Conservation (phyloP, 2,888 invertebrate genomes). For the Cistogaster globosa region DNA sequence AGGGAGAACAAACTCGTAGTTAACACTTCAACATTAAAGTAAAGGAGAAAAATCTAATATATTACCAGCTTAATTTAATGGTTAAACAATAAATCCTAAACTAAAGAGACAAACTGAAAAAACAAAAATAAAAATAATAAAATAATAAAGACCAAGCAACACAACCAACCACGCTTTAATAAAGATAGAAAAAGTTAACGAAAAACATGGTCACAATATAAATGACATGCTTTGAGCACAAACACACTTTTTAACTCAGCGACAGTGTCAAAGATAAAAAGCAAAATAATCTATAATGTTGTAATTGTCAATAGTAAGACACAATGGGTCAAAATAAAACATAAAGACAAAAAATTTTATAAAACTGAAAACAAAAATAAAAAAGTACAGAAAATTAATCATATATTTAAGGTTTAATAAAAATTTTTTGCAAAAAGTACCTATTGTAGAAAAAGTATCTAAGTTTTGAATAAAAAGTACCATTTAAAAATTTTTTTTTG, state of each 20-base stretch:
- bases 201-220: conserved; percentile 45
- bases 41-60: conserved; percentile 14
- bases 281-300: conserved; percentile 34
- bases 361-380: neutral
- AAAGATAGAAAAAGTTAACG: neutral
- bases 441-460: neutral
- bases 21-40: conserved; percentile 62
- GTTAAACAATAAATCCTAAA: conserved; percentile 57
- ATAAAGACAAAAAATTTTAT: neutral
- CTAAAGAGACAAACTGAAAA: neutral
- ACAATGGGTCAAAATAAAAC: conserved; percentile 9
- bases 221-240: conserved; percentile 54
- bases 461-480: neutral
- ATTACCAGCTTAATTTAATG: conserved; percentile 30
- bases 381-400: neutral
- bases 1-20: conserved; percentile 49
- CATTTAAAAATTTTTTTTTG: too few species aligned
- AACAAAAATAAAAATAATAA: neutral
- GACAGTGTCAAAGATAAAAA: conserved; percentile 69
- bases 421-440: neutral
- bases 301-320: conserved; percentile 27
- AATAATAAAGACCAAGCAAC: conserved; percentile 3
- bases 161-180: conserved; percentile 64
- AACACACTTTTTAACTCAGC: conserved; percentile 61
- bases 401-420: too few species aligned